Evolutionary conservation across 2,888 invertebrate genomes (phyloP).

Genomic region (Andrena minutula): DNA sequence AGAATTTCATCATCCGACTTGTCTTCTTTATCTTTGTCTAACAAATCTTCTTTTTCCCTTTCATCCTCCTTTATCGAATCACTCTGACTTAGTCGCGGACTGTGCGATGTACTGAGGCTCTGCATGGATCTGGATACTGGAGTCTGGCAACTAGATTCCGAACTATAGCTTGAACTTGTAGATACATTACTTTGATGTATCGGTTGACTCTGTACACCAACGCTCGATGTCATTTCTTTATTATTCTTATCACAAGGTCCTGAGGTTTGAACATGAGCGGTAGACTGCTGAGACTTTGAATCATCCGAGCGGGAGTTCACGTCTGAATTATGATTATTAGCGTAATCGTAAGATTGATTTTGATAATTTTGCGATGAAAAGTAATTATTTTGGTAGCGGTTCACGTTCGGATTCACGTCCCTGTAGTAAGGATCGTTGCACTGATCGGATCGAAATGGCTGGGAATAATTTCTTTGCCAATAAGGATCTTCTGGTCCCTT

Average conservation of each 20-base stretch:
- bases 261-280: conserved; percentile 56
- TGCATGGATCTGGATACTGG: conserved; percentile 64
- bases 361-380: conserved; percentile 75
- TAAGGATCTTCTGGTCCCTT: conserved; percentile 80
- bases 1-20: conserved; percentile 82
- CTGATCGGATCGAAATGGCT: conserved; percentile 77
- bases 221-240: conserved; percentile 72
- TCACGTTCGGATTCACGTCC: conserved; percentile 73
- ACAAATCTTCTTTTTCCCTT: conserved; percentile 85
- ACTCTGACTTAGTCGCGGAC: conserved; percentile 65
- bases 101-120: conserved; percentile 60
- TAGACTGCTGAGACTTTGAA: conserved; percentile 58
- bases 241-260: conserved; percentile 70
- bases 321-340: conserved; percentile 72
- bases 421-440: conserved; percentile 79
- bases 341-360: conserved; percentile 76
- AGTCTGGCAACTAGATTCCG: conserved; percentile 64
- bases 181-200: conserved; percentile 69
- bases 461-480: conserved; percentile 84
- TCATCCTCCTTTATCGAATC: conserved; percentile 86
- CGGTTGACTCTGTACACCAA: conserved; percentile 74
- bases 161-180: conserved; percentile 65
- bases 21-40: conserved; percentile 87
- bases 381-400: conserved; percentile 86
- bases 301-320: conserved; percentile 72